Evolutionary conservation across 2,797 vertebrate species (phyloP).

Genomic region (Phrynocephalus guinanensis): DNA sequence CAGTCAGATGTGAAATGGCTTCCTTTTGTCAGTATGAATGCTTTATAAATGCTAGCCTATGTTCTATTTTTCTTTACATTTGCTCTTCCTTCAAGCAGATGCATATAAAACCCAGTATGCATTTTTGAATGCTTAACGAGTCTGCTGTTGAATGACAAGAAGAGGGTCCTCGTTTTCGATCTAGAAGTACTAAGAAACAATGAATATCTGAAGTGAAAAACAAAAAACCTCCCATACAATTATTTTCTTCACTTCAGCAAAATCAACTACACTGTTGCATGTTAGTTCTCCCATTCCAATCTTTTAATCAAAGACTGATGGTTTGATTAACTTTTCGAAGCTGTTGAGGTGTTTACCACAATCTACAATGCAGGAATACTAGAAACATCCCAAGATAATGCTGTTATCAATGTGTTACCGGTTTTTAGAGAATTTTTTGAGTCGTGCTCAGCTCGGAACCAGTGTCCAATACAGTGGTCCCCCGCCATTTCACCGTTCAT

Average conservation of each 20-base stretch:
- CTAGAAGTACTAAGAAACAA: background rate
- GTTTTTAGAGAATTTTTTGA: too few relatives aligned
- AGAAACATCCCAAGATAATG: background rate
- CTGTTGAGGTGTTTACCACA: background rate
- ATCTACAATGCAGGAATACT: background rate
- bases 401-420: background rate
- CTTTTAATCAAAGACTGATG: background rate
- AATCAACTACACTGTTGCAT: background rate
- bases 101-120: background rate
- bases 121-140: background rate
- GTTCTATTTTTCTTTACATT: background rate
- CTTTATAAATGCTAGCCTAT: background rate
- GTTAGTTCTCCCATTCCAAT: background rate
- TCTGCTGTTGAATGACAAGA: background rate
- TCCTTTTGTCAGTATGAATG: background rate
- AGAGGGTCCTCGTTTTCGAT: too few relatives aligned
- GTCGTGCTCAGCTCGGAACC: too few relatives aligned
- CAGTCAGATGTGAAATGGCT: constrained; percentile 18
- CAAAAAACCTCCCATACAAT: background rate
- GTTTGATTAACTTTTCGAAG: background rate
- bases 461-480: too few relatives aligned
- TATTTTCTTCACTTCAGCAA: background rate
- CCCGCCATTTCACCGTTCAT: too few relatives aligned
- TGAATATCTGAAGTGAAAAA: background rate
- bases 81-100: background rate